Conservation (phyloP, 2,888 invertebrate genomes). For the Epinotia demarniana region DNA sequence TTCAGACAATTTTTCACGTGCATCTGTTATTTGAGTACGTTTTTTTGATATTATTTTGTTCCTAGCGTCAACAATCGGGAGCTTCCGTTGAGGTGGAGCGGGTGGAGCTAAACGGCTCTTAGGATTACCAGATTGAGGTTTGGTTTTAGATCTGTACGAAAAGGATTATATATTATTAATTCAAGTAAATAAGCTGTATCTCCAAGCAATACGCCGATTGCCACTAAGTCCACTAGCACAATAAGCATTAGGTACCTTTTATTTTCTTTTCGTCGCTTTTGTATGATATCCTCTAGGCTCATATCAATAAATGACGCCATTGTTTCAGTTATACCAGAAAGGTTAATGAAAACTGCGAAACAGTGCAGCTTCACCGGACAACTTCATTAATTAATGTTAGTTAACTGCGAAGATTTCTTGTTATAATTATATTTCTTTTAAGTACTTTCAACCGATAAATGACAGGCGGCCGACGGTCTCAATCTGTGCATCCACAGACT, state of each 20-base stretch:
- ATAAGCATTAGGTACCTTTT: constrained; percentile 58
- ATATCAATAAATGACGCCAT: constrained; percentile 75
- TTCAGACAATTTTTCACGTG: constrained; percentile 91
- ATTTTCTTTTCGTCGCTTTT: constrained; percentile 71
- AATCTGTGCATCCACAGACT: too few relatives aligned
- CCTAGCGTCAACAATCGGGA: constrained; percentile 87
- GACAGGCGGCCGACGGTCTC: not conserved
- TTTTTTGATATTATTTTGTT: constrained; percentile 92
- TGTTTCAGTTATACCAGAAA: constrained; percentile 5
- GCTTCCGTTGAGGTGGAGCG: constrained; percentile 52
- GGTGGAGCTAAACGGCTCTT: constrained; percentile 44
- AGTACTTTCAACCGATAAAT: not conserved
- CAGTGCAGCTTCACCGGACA: not conserved
- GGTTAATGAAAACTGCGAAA: not conserved
- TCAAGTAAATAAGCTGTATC: not conserved
- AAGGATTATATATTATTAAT: not conserved
- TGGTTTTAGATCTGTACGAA: constrained; percentile 48
- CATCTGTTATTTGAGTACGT: constrained; percentile 90
- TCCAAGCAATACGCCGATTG: not conserved
- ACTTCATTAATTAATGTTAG: not conserved
- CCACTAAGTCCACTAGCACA: constrained; percentile 1
- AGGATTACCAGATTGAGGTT: constrained; percentile 44
- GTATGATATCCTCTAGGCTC: constrained; percentile 81
- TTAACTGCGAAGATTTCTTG: not conserved
- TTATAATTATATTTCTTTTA: not conserved